Percentiles rank a stretch among this genome's conserved stretches.
Conservation (phyloP, 1,140 invertebrate genomes). For the Sitobion miscanthi region DNA sequence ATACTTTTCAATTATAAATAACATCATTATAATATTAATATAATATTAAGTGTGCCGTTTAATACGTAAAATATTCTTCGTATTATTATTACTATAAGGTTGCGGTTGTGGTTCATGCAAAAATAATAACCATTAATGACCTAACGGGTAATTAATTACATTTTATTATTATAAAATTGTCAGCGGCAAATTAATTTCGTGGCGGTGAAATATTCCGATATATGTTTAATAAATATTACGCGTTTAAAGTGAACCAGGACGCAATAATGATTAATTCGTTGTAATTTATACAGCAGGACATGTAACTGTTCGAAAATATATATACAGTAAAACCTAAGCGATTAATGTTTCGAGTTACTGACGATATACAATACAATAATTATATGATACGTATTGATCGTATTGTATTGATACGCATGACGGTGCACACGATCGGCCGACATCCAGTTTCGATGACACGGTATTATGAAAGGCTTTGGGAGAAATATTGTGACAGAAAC, state of each 20-base stretch:
- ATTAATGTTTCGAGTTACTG: slow-evolving; percentile 1
- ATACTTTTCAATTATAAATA: not conserved
- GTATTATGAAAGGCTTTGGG: not conserved
- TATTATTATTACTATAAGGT: not conserved
- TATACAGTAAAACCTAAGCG: not conserved
- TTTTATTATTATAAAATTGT: slow-evolving; percentile 14
- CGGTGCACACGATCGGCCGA: not conserved
- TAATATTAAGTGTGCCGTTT: not conserved
- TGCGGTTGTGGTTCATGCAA: not conserved
- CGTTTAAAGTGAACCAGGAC: not conserved
- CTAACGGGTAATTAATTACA: not conserved
- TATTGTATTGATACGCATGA: not conserved
- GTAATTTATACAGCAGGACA: not conserved
- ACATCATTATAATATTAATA: not conserved
- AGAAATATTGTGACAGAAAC: not conserved
- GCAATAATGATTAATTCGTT: not conserved
- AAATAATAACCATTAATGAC: slow-evolving; percentile 6
- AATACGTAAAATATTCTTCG: not conserved
- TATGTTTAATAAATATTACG: not conserved
- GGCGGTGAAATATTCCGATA: not conserved
- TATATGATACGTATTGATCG: not conserved
- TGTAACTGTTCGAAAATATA: not conserved
- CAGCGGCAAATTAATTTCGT: not conserved
- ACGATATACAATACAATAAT: not conserved
- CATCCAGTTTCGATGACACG: not conserved